These are phyloP conservation scores for Rostratula benghalensis DNA, from an alignment of 2,113 vertebrate species.

Conservation along the genomic window DNA sequence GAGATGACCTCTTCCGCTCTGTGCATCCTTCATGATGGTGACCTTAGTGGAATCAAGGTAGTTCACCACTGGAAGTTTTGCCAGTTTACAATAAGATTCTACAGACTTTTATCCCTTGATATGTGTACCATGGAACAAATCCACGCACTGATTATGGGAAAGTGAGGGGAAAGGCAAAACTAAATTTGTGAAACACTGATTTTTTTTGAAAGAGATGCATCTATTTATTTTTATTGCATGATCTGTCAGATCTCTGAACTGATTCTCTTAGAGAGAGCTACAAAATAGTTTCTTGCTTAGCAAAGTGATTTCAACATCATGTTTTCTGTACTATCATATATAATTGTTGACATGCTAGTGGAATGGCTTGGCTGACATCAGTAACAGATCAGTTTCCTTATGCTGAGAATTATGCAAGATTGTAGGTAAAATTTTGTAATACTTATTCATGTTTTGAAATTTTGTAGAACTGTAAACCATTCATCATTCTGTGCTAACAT, in stretches of 20 bases:
- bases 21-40: background rate
- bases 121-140: background rate
- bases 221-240: background rate
- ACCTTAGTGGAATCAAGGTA: background rate
- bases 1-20: background rate
- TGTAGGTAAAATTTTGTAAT: background rate
- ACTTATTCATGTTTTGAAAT: constrained; percentile 1
- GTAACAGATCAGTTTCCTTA: background rate
- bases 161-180: background rate
- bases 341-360: background rate
- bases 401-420: background rate
- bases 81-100: background rate
- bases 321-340: background rate
- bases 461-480: background rate
- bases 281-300: background rate
- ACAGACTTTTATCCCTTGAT: background rate
- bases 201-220: background rate
- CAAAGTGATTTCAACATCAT: background rate
- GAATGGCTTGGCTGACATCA: background rate
- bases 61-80: background rate
- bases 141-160: background rate
- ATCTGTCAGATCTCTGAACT: background rate
- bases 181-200: background rate
- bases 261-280: background rate
- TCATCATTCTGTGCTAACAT: background rate